Conservation (phyloP, 2,797 vertebrate genomes). For the Hyperoplus immaculatus region DNA sequence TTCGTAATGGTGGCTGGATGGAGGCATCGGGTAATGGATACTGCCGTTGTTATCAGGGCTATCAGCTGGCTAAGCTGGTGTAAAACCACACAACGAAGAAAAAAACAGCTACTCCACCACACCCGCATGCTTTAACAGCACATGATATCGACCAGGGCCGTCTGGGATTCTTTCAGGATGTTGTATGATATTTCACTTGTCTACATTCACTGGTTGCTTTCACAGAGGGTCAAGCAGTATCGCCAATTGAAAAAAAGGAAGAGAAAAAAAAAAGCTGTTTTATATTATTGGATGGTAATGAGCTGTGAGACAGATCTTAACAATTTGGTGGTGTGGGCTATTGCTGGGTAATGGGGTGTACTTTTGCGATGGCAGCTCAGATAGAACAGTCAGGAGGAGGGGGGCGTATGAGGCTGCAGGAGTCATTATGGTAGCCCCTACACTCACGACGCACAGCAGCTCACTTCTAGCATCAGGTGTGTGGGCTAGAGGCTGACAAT, state of each 20-base stretch:
- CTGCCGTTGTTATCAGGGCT: constrained; percentile 66
- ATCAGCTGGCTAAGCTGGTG: constrained; percentile 75
- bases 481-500: constrained; percentile 27
- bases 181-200: constrained; percentile 46
- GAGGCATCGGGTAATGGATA: constrained; percentile 75
- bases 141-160: constrained; percentile 46
- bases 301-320: constrained; percentile 66
- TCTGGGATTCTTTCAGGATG: constrained; percentile 25
- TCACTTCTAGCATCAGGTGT: constrained; percentile 45
- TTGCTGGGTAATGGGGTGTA: constrained; percentile 66
- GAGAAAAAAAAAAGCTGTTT: constrained; percentile 49
- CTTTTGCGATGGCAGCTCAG: constrained; percentile 58
- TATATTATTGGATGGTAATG: constrained; percentile 63
- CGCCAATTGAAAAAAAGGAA: constrained; percentile 5
- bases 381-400: constrained; percentile 44
- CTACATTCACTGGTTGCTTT: constrained; percentile 25
- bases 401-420: neutral
- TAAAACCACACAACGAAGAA: constrained; percentile 64
- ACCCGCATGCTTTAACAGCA: constrained; percentile 57
- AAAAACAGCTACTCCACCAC: constrained; percentile 43
- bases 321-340: constrained; percentile 51
- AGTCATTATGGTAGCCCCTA: constrained; percentile 18
- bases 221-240: constrained; percentile 41
- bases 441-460: constrained; percentile 18
- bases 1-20: constrained; percentile 68